phyloP scores from a whole-genome alignment of 2,113 vertebrate species.

The Caranx ignobilis region DNA sequence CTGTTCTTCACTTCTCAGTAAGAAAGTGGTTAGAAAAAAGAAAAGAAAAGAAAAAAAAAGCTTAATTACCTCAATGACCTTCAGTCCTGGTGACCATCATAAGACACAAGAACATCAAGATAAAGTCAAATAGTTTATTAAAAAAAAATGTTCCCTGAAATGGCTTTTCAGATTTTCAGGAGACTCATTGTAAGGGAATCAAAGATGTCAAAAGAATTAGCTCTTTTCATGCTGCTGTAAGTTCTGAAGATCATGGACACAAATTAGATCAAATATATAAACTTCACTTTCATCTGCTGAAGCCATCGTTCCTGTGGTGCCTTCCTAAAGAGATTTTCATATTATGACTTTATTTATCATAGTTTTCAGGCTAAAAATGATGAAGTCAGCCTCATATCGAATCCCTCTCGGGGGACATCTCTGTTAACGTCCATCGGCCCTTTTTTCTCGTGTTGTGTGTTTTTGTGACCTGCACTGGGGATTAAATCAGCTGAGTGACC shows the following conservation, averaged over 20 bases:
- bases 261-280: neutral
- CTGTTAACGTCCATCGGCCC: constrained; percentile 5
- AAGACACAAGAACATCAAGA: neutral
- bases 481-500: constrained; percentile 70
- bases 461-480: constrained; percentile 52
- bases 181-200: neutral
- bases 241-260: neutral
- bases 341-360: no score
- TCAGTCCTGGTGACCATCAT: neutral
- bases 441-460: constrained; percentile 55
- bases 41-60: neutral
- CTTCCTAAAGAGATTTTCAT: neutral
- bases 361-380: neutral
- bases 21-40: neutral
- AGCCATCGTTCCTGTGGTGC: neutral
- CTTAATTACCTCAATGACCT: neutral
- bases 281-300: neutral
- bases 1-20: no score
- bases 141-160: neutral
- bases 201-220: neutral
- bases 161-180: neutral
- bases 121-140: neutral
- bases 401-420: neutral
- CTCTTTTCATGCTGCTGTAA: neutral
- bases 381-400: neutral